Conservation (phyloP, 2,797 vertebrate genomes). For the Anas bahamensis region DNA sequence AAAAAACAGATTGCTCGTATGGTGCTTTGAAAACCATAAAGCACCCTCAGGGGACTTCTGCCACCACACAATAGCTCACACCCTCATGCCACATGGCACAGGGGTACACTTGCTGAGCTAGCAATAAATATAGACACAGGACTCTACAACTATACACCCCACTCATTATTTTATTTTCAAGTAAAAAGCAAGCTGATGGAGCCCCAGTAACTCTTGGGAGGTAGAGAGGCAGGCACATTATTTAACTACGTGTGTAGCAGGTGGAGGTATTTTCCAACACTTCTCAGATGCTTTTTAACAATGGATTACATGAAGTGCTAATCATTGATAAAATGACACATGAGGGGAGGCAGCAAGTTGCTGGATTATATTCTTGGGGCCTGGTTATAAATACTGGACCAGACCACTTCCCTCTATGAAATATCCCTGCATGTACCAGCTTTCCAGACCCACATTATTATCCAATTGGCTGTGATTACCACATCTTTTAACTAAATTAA, state of each 20-base stretch:
- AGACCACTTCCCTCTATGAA: background rate
- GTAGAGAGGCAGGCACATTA: background rate
- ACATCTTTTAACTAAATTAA: background rate
- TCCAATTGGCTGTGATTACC: background rate
- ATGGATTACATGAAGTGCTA: background rate
- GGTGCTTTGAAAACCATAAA: background rate
- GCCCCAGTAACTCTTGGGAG: background rate
- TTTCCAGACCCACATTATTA: background rate
- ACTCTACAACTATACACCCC: background rate
- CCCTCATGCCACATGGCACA: rapidly evolving
- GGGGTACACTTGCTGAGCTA: background rate
- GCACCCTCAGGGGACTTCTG: background rate
- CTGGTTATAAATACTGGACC: background rate
- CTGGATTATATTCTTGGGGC: background rate
- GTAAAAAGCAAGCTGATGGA: background rate
- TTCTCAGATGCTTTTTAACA: background rate
- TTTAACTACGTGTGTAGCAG: background rate
- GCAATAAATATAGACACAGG: background rate
- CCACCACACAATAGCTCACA: background rate
- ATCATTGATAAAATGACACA: background rate
- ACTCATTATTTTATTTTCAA: rapidly evolving
- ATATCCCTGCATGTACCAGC: background rate
- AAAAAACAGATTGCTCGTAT: background rate
- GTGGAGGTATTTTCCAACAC: background rate
- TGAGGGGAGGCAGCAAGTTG: background rate